phyloP scores from a whole-genome alignment of 2,888 invertebrate genomes.

The Eumacrocentrus americanus region DNA sequence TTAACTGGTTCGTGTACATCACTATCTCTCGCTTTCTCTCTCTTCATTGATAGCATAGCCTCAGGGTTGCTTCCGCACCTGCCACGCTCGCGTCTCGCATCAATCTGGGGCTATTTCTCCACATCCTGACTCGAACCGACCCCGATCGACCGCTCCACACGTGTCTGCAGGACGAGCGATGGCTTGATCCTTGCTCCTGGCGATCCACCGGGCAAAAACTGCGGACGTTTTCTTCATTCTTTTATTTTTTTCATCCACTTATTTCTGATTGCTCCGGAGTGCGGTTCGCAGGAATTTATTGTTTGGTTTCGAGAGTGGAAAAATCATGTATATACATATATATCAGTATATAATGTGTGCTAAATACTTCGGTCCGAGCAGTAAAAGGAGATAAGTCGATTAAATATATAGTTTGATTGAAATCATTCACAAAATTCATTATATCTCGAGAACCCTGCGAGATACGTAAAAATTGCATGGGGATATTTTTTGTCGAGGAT shows the following conservation, averaged over 20 bases:
- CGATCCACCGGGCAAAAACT: neutral
- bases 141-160: slow-evolving; percentile 5
- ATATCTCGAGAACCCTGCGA: no score
- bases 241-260: neutral
- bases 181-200: neutral
- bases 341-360: no score
- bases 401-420: no score
- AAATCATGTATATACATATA: no score
- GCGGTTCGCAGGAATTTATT: no score
- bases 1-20: neutral
- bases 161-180: neutral
- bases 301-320: no score
- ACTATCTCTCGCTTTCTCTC: slow-evolving; percentile 17
- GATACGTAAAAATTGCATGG: no score
- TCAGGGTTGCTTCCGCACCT: slow-evolving; percentile 15
- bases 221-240: neutral
- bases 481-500: no score
- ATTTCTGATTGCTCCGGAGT: no score
- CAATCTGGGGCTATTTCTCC: slow-evolving; percentile 29
- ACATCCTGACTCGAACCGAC: slow-evolving; percentile 15
- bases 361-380: no score
- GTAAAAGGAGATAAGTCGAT: no score
- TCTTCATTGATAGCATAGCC: neutral
- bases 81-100: slow-evolving; percentile 26
- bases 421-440: no score